phyloP scores from a whole-genome alignment of 2,113 vertebrate species.

The Myiagra hebetior region DNA sequence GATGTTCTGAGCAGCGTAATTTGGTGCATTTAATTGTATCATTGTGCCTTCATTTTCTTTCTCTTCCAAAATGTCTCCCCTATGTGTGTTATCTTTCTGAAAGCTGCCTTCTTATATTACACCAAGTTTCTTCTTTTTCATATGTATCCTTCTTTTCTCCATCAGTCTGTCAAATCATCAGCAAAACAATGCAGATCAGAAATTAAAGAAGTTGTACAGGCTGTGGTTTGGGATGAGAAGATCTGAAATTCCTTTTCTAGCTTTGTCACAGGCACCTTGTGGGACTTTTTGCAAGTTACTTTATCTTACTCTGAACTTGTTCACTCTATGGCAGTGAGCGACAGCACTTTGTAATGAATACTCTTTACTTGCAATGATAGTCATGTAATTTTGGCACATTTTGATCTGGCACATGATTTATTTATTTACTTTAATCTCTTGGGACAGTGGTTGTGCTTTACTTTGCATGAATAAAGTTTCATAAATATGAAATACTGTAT shows the following conservation, averaged over 20 bases:
- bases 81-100: background rate
- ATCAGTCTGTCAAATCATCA: background rate
- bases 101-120: background rate
- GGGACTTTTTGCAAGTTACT: background rate
- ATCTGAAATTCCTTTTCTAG: conserved; percentile 3
- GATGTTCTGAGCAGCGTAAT: background rate
- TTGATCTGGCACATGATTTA: background rate
- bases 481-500: background rate
- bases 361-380: background rate
- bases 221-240: background rate
- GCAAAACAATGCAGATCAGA: background rate
- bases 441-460: background rate
- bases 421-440: conserved; percentile 5
- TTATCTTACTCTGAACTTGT: background rate
- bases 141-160: background rate
- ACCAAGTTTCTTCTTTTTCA: background rate
- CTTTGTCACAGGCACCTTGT: background rate
- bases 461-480: background rate
- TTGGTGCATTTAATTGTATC: background rate
- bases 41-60: background rate
- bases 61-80: background rate
- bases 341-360: background rate
- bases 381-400: background rate
- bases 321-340: background rate
- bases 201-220: background rate